Conservation (phyloP, 2,113 vertebrate species). For the Opisthocomus hoazin region DNA sequence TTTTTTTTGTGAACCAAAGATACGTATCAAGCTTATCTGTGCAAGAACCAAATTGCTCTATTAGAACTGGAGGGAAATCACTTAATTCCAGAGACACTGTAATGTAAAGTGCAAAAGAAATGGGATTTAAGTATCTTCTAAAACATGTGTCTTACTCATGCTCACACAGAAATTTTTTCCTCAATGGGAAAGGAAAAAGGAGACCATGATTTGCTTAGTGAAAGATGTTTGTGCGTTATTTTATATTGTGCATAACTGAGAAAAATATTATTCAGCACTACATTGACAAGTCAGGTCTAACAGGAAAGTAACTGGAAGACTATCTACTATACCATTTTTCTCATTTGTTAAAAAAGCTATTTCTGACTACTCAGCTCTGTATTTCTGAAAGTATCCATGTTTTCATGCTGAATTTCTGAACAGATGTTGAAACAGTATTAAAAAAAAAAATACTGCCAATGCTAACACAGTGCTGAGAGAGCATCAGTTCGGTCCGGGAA, state of each 20-base stretch:
- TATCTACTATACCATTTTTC: neutral
- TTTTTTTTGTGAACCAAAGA: neutral
- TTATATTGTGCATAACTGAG: neutral
- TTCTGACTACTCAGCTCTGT: neutral
- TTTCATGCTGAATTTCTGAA: neutral
- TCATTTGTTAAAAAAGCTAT: neutral
- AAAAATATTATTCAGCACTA: neutral
- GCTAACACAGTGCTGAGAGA: neutral
- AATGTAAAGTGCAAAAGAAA: neutral
- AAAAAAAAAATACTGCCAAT: neutral
- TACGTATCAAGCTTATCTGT: neutral
- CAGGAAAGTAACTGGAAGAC: too few relatives aligned
- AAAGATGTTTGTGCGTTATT: neutral
- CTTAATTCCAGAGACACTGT: neutral
- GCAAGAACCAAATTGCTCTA: slow-evolving; percentile 6
- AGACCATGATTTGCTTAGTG: neutral
- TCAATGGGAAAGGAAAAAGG: neutral
- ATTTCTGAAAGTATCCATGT: neutral
- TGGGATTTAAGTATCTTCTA: neutral
- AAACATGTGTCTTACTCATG: neutral
- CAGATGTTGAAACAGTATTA: neutral
- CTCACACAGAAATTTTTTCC: neutral
- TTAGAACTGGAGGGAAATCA: neutral
- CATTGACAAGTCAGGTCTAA: neutral
- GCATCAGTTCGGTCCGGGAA: neutral